These are phyloP conservation scores for Nyctereutes procyonoides DNA, from an alignment of 2,113 vertebrate species.

Conservation along the genomic window DNA sequence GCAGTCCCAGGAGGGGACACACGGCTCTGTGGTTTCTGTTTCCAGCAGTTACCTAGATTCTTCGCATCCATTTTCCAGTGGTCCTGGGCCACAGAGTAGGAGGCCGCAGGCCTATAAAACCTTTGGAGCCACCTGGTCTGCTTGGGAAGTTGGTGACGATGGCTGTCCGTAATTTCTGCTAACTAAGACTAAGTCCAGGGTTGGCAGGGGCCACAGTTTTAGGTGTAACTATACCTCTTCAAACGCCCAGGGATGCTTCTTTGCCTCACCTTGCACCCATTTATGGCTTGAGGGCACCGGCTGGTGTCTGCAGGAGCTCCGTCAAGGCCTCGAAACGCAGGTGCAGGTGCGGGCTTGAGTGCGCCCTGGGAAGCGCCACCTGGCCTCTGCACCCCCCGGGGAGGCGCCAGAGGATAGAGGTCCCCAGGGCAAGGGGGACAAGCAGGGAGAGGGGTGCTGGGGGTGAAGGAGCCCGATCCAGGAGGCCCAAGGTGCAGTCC, in stretches of 20 bases:
- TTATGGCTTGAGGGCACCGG: background rate
- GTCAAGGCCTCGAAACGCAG: background rate
- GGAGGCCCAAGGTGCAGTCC: accelerated
- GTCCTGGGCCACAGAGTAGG: too few relatives aligned
- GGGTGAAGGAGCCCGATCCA: background rate
- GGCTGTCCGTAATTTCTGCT: background rate
- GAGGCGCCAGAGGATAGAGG: background rate
- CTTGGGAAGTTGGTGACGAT: background rate
- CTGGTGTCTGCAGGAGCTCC: too few relatives aligned
- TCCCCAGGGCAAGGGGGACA: accelerated
- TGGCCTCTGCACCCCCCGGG: too few relatives aligned
- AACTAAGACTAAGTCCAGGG: background rate
- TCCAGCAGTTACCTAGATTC: background rate
- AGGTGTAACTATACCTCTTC: background rate
- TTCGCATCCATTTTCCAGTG: background rate
- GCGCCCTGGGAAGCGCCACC: background rate
- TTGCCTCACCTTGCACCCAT: background rate
- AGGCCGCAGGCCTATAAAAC: background rate
- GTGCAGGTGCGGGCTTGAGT: accelerated
- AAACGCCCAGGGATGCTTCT: background rate
- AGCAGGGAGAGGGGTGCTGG: accelerated
- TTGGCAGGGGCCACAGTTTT: background rate
- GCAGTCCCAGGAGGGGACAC: background rate
- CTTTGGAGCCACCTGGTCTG: background rate
- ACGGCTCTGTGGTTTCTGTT: background rate